Base-by-base conservation (phyloP, 2,113 vertebrate genomes). In the Lagopus muta region DNA sequence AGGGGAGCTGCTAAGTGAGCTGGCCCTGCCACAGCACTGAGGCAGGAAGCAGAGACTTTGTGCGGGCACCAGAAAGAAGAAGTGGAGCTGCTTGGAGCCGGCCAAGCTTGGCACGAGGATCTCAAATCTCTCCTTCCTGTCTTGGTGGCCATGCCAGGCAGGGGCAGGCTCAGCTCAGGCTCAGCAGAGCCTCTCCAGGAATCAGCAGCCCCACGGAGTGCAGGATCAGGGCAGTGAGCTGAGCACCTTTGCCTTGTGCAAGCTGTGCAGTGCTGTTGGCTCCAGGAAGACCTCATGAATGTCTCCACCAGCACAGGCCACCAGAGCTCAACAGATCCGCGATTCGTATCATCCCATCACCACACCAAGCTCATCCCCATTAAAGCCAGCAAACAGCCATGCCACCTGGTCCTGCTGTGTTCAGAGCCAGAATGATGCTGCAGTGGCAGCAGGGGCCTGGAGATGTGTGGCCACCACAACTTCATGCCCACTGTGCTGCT, bases 1-100 rank as follows among this genome's bases (percentile, higher is more conserved):
- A 82, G 36, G 38, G 62, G 24, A 0, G 16, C 88, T 55, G 81
- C 85, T 62, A 65, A 77, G 79, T 93, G 75, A 92, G 55, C 55
- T 12, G 30, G 76, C 69, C 42, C 77, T 0, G 0, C 62, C 21
- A 62, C 87, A 0, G 0, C 55, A 8, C 34, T 0, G 2, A 12
- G 16, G 25, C 65, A 89, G 81, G 74, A 52, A 71, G 52, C 58
- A 19, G 70, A 11, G 86, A 61, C 1, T 47, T 80, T 80, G 71
- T 64, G 72, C 45, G 45, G 42, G 38, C 47, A 34, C 28, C n/a
- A 3, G 70, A 67, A 93, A 80, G 92, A 55, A 70, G 48, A 80
- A 74, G 69, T 34, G 57, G 70, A 54, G 73, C 61, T 45, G 42
- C 58, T 48, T 19, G 60, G 11, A 2, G 1, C n/a, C 0, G 0